Percentiles rank a stretch among this genome's conserved stretches.
Evolutionary conservation across 2,888 invertebrate species (phyloP).

Genomic region (Hemicrepidius hirtus): DNA sequence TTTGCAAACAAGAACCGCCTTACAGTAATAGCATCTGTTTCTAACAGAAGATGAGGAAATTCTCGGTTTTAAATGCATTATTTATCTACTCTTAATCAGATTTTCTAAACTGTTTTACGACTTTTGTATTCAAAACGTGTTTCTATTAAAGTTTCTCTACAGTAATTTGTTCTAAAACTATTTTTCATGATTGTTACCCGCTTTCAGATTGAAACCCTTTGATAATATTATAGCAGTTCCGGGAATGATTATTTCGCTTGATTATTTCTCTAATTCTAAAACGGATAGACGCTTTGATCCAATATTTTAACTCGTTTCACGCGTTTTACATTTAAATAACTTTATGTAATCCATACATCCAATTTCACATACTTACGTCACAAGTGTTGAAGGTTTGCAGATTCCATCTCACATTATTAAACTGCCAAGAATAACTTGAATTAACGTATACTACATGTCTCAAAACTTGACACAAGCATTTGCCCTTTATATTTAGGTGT

Average conservation of each 20-base stretch:
- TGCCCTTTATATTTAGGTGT: no score
- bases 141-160: no score
- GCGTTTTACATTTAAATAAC: constrained; percentile 3
- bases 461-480: background rate
- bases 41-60: background rate
- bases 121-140: no score
- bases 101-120: no score
- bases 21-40: constrained; percentile 11
- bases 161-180: no score
- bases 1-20: constrained; percentile 13
- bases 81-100: constrained; percentile 3
- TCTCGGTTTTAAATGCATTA: background rate
- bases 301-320: background rate
- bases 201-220: background rate
- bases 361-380: constrained; percentile 6
- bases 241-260: background rate
- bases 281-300: background rate
- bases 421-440: background rate
- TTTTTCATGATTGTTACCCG: no score
- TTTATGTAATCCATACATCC: background rate
- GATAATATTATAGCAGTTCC: background rate
- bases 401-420: background rate
- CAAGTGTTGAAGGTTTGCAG: background rate
- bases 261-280: constrained; percentile 7
- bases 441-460: background rate